Conservation (phyloP, 2,888 invertebrate species). For the Epinotia ramella region DNA sequence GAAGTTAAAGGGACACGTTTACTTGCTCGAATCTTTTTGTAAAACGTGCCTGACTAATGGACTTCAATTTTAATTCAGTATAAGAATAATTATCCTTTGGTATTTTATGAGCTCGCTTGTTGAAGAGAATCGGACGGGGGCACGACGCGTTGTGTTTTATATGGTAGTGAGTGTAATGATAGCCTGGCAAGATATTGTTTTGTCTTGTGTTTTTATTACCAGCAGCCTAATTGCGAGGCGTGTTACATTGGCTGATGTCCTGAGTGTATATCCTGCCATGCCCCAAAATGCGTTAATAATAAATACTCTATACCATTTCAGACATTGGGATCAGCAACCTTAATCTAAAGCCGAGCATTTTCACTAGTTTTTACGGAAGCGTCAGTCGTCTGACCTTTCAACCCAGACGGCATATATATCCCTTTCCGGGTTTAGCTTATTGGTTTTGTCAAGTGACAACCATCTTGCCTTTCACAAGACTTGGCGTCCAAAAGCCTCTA, state of each 20-base stretch:
- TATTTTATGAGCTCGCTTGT: slow-evolving; percentile 21
- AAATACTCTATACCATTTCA: background rate
- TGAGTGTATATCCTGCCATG: background rate
- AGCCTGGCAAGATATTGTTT: slow-evolving; percentile 1
- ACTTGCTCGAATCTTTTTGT: slow-evolving; percentile 36
- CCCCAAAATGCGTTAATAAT: background rate
- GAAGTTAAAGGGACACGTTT: slow-evolving; percentile 44
- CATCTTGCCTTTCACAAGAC: too few species aligned
- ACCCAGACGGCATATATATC: background rate
- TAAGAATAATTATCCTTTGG: slow-evolving; percentile 25
- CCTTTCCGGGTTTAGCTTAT: background rate
- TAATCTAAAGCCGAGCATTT: background rate
- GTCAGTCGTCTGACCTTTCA: background rate
- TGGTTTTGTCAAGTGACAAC: too few species aligned
- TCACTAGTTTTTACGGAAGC: background rate
- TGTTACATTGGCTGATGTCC: background rate
- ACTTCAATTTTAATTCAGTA: slow-evolving; percentile 33
- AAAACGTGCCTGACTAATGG: slow-evolving; percentile 40
- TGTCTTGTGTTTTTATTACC: background rate
- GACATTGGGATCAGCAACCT: background rate
- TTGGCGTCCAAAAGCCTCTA: too few species aligned
- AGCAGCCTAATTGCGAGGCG: background rate
- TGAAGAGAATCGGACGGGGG: background rate
- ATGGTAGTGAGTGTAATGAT: slow-evolving; percentile 14
- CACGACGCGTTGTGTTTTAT: background rate